Evolutionary conservation across 2,888 invertebrate genomes (phyloP).

Genomic region (Caenorhabditis macrosperma): DNA sequence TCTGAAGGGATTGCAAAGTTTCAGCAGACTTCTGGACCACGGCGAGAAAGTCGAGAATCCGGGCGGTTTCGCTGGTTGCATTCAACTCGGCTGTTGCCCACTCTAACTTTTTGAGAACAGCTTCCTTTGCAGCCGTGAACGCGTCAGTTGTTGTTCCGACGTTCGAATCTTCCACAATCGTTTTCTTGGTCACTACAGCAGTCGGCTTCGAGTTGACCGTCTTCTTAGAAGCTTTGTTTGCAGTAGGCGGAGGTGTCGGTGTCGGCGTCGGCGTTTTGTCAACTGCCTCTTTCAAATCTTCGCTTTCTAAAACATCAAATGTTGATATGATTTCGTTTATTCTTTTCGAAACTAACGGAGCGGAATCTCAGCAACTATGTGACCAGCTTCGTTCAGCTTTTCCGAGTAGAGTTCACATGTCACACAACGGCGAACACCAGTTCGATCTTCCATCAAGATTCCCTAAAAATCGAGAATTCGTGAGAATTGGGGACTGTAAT

Average conservation of each 20-base stretch:
- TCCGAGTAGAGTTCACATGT: slow-evolving; percentile 56
- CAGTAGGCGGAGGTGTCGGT: background rate
- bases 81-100: slow-evolving; percentile 30
- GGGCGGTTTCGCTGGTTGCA: slow-evolving; percentile 5
- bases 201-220: background rate
- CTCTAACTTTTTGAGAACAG: slow-evolving; percentile 23
- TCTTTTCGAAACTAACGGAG: slow-evolving; percentile 24
- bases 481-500: too few relatives aligned
- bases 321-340: background rate
- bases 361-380: slow-evolving; percentile 32
- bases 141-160: background rate
- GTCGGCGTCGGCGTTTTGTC: background rate
- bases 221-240: slow-evolving; percentile 12
- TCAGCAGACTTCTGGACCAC: slow-evolving; percentile 41
- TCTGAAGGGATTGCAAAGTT: slow-evolving; percentile 30
- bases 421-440: slow-evolving; percentile 54
- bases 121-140: slow-evolving; percentile 5
- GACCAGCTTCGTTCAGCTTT: background rate
- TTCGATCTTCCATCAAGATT: slow-evolving; percentile 68
- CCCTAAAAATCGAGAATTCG: too few relatives aligned
- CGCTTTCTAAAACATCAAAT: slow-evolving; percentile 19
- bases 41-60: slow-evolving; percentile 32
- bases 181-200: background rate
- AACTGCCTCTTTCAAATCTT: slow-evolving; percentile 48
- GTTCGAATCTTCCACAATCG: background rate